phyloP scores from a whole-genome alignment of 2,113 vertebrate genomes.

The Cacatua alba region DNA sequence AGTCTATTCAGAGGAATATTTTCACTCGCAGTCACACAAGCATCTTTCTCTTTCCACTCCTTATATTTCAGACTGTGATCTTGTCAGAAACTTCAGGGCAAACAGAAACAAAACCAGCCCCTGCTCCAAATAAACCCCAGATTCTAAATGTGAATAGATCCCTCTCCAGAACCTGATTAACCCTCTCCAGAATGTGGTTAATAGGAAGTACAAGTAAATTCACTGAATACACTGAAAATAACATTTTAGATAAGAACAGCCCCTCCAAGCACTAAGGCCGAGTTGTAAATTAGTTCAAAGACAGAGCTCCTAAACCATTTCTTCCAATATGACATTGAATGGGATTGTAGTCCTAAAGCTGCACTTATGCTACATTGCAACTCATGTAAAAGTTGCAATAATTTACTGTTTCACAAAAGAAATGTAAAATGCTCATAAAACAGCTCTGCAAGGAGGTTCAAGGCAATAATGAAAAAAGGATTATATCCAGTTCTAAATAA shows the following conservation, averaged over 20 bases:
- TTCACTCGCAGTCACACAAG: background rate
- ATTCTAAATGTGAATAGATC: background rate
- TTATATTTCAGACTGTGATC: background rate
- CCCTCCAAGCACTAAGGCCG: background rate
- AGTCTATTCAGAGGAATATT: background rate
- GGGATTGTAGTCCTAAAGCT: background rate
- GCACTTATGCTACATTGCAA: accelerated
- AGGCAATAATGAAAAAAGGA: background rate
- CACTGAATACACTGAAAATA: background rate
- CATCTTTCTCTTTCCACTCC: background rate
- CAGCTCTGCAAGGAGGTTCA: background rate
- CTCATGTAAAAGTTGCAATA: background rate
- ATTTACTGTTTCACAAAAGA: background rate
- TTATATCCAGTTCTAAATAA: background rate
- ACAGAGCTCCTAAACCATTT: background rate
- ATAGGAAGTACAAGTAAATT: background rate
- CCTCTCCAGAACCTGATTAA: background rate
- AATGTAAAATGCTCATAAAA: background rate
- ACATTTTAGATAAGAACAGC: background rate
- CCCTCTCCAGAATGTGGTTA: background rate
- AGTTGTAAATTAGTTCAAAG: background rate
- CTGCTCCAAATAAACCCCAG: background rate
- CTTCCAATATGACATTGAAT: background rate
- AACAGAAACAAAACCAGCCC: background rate
- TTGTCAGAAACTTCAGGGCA: background rate